Evolutionary conservation across 2,113 vertebrate species (phyloP), one percentile per base, ranked within the genome.

Genomic region (Sciurus niger): DNA sequence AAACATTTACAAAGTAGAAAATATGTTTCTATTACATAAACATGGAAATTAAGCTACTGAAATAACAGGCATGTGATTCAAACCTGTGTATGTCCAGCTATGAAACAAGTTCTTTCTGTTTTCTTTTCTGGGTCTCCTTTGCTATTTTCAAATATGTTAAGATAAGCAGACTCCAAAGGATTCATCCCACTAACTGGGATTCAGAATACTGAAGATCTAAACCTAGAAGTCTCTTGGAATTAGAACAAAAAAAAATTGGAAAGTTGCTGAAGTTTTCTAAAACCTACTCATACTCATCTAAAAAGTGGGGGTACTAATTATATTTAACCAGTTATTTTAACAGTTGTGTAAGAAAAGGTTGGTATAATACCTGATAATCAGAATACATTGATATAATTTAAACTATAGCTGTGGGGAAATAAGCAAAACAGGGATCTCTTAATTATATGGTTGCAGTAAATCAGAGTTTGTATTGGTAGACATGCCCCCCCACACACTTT

Each of bases 351-450:
- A 90, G 4, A 96, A 85, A 74, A 86, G n/a, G 14, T 63, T 68
- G 37, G 17, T 30, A n/a, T 40, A 72, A 72, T 82, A 55, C 6
- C 30, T 65, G 0, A 1, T 46, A 58, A 48, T 63, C 18, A 28
- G 43, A 80, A 40, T 78, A 72, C 14, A 32, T 60, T 70, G 6
- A 12, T 48, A 68, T 58, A 76, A 73, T 89, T 37, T 78, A 22
- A 95, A 55, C 13, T 63, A 20, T 22, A 48, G 8, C 12, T 91
- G 0, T 86, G 22, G 37, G 53, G 89, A 84, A 83, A 32, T 25
- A 74, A 37, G 9, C 13, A 82, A 14, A 88, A 1, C 1, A 17
- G 0, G 4, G 3, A 0, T 7, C 6, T 12, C 5, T 84, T 51
- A 46, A 43, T 87, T 40, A 46, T 60, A 5, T 93, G 5, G 0